These are phyloP conservation scores for Hyposmocoma kahamanoa DNA, from an alignment of 1,140 invertebrate species.

Conservation along the genomic window DNA sequence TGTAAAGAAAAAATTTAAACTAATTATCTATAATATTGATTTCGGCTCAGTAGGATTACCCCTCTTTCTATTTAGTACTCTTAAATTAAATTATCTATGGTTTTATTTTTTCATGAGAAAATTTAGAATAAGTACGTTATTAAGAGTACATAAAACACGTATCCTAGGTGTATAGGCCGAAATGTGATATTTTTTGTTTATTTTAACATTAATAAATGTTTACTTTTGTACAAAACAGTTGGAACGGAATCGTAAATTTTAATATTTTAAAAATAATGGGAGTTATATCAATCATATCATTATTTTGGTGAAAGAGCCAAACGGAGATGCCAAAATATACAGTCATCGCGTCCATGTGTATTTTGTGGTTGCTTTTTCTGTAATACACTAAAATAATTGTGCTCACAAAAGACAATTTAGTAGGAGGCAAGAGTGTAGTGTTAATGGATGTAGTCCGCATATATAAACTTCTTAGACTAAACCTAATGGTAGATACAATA, in stretches of 20 bases:
- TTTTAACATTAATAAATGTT: conserved; percentile 16
- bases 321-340: conserved; percentile 59
- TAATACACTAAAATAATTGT: conserved; percentile 32
- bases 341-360: conserved; percentile 46
- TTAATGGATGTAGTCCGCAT: conserved; percentile 23
- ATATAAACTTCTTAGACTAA: conserved; percentile 28
- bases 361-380: conserved; percentile 23
- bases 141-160: conserved; percentile 34
- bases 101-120: conserved; percentile 27
- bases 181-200: conserved; percentile 61
- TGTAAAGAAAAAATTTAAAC: not conserved
- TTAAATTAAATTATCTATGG: conserved; percentile 25
- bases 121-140: conserved; percentile 15
- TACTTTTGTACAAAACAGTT: not conserved
- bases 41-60: conserved; percentile 43
- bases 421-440: conserved; percentile 31
- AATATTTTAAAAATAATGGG: not conserved
- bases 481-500: conserved; percentile 26
- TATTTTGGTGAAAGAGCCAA: conserved; percentile 58
- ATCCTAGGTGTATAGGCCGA: conserved; percentile 45
- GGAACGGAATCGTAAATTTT: not conserved
- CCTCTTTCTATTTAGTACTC: conserved; percentile 28
- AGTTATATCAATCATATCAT: conserved; percentile 16
- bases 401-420: conserved; percentile 68
- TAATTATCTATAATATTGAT: not conserved